Evolutionary conservation across 2,888 invertebrate genomes (phyloP).

Genomic region (Oscheius sp.): DNA sequence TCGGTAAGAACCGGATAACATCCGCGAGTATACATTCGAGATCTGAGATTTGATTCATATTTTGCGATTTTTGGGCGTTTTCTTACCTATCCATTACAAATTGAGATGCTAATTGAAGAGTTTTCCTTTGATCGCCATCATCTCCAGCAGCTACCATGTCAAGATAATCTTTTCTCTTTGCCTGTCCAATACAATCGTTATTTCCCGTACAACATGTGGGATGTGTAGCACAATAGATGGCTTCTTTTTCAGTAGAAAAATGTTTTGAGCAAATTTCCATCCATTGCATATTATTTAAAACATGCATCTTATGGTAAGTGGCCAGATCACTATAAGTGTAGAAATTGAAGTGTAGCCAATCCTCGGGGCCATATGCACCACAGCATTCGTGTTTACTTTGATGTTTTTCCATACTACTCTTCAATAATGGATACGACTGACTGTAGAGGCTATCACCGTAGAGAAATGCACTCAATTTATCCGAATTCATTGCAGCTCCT

Average conservation of each 20-base stretch:
- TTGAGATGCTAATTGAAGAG: background rate
- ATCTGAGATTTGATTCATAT: background rate
- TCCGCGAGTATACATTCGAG: background rate
- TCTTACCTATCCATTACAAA: background rate
- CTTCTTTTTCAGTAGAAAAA: too few species aligned
- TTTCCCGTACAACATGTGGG: background rate
- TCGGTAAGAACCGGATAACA: background rate
- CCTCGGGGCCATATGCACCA: background rate
- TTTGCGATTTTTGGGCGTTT: too few species aligned
- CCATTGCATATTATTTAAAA: conserved; percentile 9
- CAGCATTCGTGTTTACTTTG: conserved; percentile 7
- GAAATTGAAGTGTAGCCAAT: background rate
- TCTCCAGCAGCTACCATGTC: background rate
- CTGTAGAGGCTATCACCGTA: background rate
- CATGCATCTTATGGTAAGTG: background rate
- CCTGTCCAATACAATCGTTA: background rate
- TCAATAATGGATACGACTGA: too few species aligned
- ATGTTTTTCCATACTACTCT: background rate
- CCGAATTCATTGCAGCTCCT: conserved; percentile 17
- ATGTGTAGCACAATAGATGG: background rate
- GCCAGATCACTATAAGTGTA: background rate
- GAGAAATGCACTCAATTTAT: background rate
- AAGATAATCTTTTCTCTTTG: background rate
- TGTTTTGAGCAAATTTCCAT: background rate
- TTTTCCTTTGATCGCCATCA: background rate